Percentiles rank a stretch among this genome's conserved stretches.
Evolutionary conservation across 2,797 vertebrate species (phyloP).

Genomic region (Acrossocheilus fasciatus): DNA sequence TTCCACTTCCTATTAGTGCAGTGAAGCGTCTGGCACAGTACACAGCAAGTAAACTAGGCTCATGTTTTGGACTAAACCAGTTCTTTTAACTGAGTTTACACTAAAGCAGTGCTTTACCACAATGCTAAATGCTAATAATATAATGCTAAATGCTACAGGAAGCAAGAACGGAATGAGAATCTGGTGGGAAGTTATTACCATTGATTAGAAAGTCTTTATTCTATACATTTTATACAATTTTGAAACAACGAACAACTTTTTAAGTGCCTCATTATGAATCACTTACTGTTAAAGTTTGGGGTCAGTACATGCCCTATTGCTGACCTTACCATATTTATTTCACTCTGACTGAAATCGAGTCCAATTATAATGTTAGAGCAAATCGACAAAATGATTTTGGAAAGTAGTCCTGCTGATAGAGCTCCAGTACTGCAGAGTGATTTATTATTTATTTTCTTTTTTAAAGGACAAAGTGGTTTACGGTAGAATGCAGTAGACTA

Average conservation of each 20-base stretch:
- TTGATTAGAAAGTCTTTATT: not conserved
- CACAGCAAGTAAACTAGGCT: constrained; percentile 39
- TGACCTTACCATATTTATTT: not conserved
- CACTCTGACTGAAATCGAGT: not conserved
- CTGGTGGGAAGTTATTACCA: not conserved
- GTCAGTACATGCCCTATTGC: not conserved
- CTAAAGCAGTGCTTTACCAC: not conserved
- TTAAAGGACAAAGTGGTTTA: constrained; percentile 2
- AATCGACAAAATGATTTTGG: not conserved
- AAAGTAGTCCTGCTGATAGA: not conserved
- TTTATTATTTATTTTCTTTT: constrained; percentile 13
- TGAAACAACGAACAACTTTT: not conserved
- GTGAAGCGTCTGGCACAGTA: constrained; percentile 17
- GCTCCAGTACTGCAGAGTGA: not conserved
- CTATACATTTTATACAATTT: not conserved
- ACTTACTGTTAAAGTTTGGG: no score
- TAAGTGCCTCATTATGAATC: not conserved
- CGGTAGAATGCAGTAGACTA: constrained; percentile 3
- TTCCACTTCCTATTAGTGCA: constrained; percentile 59
- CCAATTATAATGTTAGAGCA: constrained; percentile 4
- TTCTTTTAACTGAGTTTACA: not conserved
- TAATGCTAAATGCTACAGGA: not conserved
- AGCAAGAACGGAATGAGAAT: not conserved
- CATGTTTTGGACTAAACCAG: constrained; percentile 50
- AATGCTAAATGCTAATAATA: constrained; percentile 9